Evolutionary conservation across 2,888 invertebrate genomes (phyloP).

Genomic region (Rapana venosa): DNA sequence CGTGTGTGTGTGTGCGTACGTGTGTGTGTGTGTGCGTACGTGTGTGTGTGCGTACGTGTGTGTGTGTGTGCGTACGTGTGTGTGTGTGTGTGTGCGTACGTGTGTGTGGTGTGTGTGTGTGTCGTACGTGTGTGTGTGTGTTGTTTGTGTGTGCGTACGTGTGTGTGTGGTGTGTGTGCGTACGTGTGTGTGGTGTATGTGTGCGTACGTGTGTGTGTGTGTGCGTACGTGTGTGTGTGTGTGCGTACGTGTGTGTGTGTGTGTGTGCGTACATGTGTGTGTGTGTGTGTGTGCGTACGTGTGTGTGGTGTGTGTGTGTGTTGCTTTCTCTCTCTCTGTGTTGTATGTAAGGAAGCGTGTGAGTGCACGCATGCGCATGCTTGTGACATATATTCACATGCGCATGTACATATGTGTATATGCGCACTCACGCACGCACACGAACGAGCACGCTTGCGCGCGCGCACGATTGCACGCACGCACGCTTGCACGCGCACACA

Average conservation of each 20-base stretch:
- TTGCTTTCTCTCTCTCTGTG: neutral
- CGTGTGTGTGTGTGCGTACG: neutral
- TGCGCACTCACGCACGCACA: neutral
- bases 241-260: conserved; percentile 6
- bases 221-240: neutral
- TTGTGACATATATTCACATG: too few relatives aligned
- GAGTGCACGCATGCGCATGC: too few relatives aligned
- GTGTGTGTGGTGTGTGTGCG: too few relatives aligned
- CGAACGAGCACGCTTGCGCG: neutral
- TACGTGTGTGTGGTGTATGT: neutral
- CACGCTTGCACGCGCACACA: neutral
- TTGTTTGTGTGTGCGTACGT: neutral
- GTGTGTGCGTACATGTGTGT: conserved; percentile 18
- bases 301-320: neutral
- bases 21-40: neutral
- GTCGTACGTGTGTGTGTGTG: neutral
- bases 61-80: neutral
- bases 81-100: neutral
- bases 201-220: neutral
- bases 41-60: neutral
- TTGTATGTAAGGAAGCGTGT: neutral
- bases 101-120: neutral
- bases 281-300: neutral
- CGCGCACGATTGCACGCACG: neutral
- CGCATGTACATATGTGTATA: too few relatives aligned